Percentiles rank a stretch among this genome's conserved stretches.
phyloP scores from a whole-genome alignment of 2,113 vertebrate species.

The Rana temporaria region DNA sequence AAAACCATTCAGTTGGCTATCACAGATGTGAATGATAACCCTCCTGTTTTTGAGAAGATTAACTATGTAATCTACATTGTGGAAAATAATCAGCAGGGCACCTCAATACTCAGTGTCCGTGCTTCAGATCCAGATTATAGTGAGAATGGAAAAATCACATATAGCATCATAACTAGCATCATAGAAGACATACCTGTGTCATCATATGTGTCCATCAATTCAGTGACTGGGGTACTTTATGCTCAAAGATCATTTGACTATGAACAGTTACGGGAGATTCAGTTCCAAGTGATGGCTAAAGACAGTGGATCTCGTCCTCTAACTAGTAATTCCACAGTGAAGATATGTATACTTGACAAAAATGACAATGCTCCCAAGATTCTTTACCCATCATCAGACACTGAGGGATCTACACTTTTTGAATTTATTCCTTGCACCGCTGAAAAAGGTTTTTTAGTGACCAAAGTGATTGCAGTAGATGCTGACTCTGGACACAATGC shows the following conservation, averaged over 20 bases:
- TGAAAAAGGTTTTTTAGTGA: conserved; percentile 71
- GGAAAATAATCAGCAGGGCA: conserved; percentile 67
- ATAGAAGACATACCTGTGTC: conserved; percentile 52
- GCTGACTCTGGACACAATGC: conserved; percentile 74
- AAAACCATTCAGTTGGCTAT: conserved; percentile 60
- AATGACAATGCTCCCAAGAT: conserved; percentile 61
- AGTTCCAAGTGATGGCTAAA: conserved; percentile 64
- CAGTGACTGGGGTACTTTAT: conserved; percentile 66
- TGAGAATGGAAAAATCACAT: conserved; percentile 40
- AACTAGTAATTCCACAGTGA: conserved; percentile 45
- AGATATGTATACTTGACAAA: conserved; percentile 60
- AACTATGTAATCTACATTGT: conserved; percentile 61
- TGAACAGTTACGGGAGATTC: conserved; percentile 66
- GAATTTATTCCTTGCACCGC: conserved; percentile 68
- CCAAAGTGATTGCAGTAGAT: conserved; percentile 74
- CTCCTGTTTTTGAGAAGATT: conserved; percentile 52
- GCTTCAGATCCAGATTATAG: conserved; percentile 45
- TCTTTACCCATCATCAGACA: conserved; percentile 42
- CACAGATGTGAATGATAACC: conserved; percentile 68
- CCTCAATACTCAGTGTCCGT: conserved; percentile 53
- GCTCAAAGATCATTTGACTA: conserved; percentile 69
- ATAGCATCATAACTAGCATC: conserved; percentile 23
- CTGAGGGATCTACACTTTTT: conserved; percentile 60
- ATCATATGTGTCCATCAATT: conserved; percentile 66
- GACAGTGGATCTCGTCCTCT: conserved; percentile 67